These are phyloP conservation scores for Hormaphis cornu DNA, from an alignment of 1,140 invertebrate species.

Conservation along the genomic window DNA sequence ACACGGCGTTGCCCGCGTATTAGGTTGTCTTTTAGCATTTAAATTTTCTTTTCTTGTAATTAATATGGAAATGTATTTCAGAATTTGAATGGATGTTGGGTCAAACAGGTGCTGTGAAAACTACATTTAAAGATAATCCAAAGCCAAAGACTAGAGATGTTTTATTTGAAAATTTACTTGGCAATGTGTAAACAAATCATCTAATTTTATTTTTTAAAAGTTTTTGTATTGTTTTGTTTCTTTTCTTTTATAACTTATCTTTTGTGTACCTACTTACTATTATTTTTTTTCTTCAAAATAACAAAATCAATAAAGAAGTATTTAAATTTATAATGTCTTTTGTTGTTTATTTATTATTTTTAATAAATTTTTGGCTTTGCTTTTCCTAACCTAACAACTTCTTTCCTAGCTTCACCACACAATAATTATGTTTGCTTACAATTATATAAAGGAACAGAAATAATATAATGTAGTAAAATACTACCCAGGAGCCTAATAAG, in stretches of 20 bases:
- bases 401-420: no score
- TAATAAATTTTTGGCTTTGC: no score
- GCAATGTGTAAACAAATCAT: background rate
- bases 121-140: constrained; percentile 75
- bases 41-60: no score
- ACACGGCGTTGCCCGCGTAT: no score
- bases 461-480: no score
- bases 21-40: no score
- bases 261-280: background rate
- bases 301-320: background rate
- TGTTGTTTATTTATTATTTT: no score
- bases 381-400: no score
- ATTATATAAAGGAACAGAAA: no score
- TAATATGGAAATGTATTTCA: constrained; percentile 43
- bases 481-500: no score
- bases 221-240: background rate
- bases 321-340: background rate
- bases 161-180: constrained; percentile 43
- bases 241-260: background rate
- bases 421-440: no score
- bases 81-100: constrained; percentile 87
- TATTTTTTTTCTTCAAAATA: background rate
- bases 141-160: constrained; percentile 53
- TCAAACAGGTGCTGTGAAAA: constrained; percentile 68
- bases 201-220: background rate